These are phyloP conservation scores for Nasonia oneida DNA, from an alignment of 2,888 invertebrate species.

Conservation along the genomic window DNA sequence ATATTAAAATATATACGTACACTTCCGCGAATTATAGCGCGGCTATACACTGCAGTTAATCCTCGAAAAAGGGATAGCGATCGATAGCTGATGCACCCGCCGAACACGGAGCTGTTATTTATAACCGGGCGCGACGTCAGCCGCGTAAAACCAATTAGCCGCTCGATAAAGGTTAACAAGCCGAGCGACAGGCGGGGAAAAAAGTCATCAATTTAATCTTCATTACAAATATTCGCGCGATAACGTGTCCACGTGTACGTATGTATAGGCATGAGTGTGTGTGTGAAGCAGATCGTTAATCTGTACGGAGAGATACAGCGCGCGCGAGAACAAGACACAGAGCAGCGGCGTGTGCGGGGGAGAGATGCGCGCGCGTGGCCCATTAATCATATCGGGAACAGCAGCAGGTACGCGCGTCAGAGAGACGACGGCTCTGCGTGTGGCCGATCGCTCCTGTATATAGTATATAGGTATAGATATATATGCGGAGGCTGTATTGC, in stretches of 20 bases:
- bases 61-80: not conserved
- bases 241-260: not conserved
- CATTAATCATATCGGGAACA: conserved; percentile 44
- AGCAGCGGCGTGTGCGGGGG: not conserved
- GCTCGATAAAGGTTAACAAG: not conserved
- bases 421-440: conserved; percentile 10
- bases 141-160: not conserved
- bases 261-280: not conserved
- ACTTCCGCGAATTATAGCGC: not conserved
- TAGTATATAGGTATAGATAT: not conserved
- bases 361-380: not conserved
- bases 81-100: no score
- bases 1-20: not conserved
- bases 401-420: conserved; percentile 20
- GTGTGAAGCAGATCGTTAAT: not conserved
- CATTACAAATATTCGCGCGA: conserved; percentile 5
- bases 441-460: not conserved
- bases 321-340: conserved; percentile 1
- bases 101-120: not conserved
- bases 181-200: not conserved
- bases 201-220: not conserved
- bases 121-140: not conserved
- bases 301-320: not conserved
- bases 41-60: not conserved
- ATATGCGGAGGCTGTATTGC: not conserved